Evolutionary conservation across 2,888 invertebrate genomes (phyloP).

Genomic region (Papilio demoleus): DNA sequence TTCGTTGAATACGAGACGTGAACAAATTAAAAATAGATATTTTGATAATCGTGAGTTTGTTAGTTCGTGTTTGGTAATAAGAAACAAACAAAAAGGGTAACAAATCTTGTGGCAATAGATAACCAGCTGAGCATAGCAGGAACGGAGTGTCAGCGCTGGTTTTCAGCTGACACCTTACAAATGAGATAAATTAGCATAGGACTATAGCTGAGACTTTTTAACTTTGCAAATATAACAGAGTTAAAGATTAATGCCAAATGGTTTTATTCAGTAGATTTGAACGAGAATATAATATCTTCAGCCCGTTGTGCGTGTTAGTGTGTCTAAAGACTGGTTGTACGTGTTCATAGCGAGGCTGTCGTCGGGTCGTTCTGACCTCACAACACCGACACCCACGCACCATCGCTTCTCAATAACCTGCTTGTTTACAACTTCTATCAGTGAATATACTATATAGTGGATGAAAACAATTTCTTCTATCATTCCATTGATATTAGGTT

Average conservation of each 20-base stretch:
- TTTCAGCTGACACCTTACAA: no score
- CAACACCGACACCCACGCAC: slow-evolving; percentile 52
- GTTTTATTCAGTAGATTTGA: slow-evolving; percentile 7
- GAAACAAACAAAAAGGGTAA: no score
- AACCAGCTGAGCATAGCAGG: no score
- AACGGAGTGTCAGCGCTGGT: no score
- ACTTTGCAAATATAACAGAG: no score
- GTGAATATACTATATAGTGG: background rate
- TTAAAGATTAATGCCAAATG: background rate
- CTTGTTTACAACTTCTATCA: slow-evolving; percentile 9
- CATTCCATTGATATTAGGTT: background rate
- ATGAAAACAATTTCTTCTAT: background rate
- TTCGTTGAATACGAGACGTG: slow-evolving; percentile 1
- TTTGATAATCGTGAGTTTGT: slow-evolving; percentile 6
- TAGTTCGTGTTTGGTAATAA: slow-evolving; percentile 7
- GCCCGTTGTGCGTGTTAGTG: no score
- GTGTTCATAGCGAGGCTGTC: slow-evolving; percentile 48
- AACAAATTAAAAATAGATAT: slow-evolving; percentile 7
- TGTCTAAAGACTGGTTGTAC: slow-evolving; percentile 9
- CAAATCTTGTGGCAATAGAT: no score
- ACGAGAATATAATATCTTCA: background rate
- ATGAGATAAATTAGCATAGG: no score
- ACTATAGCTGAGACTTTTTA: no score
- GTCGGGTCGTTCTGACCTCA: slow-evolving; percentile 46
- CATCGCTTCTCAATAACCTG: slow-evolving; percentile 43